Base-by-base conservation (phyloP, 2,888 invertebrate genomes). In the Drosophila robusta region DNA sequence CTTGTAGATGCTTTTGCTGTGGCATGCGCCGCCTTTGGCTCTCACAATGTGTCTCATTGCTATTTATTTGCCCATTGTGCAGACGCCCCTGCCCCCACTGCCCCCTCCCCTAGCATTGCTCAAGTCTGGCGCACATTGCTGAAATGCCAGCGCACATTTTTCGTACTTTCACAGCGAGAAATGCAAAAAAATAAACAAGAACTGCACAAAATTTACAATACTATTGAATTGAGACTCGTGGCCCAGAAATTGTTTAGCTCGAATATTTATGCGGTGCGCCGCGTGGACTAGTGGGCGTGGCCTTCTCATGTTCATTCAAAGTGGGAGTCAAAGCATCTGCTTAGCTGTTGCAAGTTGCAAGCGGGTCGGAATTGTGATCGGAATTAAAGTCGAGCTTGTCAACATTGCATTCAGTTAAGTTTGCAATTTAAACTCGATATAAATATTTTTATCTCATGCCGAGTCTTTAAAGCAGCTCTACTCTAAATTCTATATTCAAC, bases 131-230 rank as follows among this genome's bases (percentile, higher is more conserved):
- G 81, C 78, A 84, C 81, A 85, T 85, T 85, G 61, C 65, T 89
- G 12, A 75, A 78, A 85, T 85, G 73, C 89, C 89, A 71, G 70
- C 62, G 85, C 78, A 60, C 73, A 83, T 85, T 73, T 78, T 70
- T 46, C 56, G 63, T 38, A 54, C 65, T 65, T 65, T 67, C 39
- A n/a, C 45, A 52, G 39, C 26, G 29, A 49, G 42, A 70, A 70
- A 65, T 64, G 55, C 70, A 18, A 52, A 63, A 34, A 34, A 34
- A 32, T n/a, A n/a, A n/a, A n/a, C n/a, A 56, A 45, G 36, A 62
- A 65, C 36, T 52, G 54, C 42, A 52, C 14, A 60, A 44, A 62
- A 71, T 68, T 14, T 24, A 46, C 58, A 76, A 64, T 39, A 18
- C 49, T 42, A 60, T 54, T 57, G 54, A 73, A 75, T 77, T 54